Evolutionary conservation across 2,888 invertebrate genomes (phyloP).

Genomic region (Bellardia bayeri): DNA sequence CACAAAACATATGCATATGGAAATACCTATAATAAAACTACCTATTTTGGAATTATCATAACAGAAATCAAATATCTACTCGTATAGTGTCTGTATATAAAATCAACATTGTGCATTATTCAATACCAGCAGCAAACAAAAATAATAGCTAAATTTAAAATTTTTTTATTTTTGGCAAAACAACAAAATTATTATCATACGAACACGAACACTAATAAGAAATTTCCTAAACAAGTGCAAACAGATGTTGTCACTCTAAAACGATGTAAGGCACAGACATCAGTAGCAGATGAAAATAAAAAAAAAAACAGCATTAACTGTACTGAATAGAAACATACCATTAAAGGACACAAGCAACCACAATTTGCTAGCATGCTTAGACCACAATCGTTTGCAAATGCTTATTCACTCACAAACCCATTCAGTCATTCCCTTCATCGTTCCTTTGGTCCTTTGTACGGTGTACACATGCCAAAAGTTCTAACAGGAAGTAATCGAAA

Average conservation of each 20-base stretch:
- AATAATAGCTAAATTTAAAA: constrained; percentile 54
- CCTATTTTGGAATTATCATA: constrained; percentile 19
- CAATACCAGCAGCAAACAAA: background rate
- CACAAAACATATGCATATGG: background rate
- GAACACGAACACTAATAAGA: background rate
- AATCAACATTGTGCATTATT: constrained; percentile 16
- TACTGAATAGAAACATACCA: constrained; percentile 14
- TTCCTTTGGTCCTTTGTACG: background rate
- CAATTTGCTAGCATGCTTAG: constrained; percentile 48
- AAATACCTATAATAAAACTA: background rate
- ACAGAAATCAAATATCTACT: background rate
- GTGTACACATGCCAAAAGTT: constrained; percentile 41
- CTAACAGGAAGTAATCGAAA: constrained; percentile 60
- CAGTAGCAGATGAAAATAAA: background rate
- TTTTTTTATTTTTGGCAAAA: constrained; percentile 64
- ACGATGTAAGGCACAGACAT: constrained; percentile 37
- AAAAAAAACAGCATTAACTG: constrained; percentile 1
- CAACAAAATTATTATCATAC: constrained; percentile 23
- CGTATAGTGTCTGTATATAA: constrained; percentile 2
- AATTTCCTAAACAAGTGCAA: constrained; percentile 54
- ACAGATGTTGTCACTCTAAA: constrained; percentile 69
- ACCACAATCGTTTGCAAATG: constrained; percentile 60
- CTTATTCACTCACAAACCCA: constrained; percentile 20
- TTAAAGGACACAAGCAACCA: constrained; percentile 58
- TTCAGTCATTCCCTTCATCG: background rate